phyloP scores from a whole-genome alignment of 2,888 invertebrate species.

The Linnaemya vulpina region DNA sequence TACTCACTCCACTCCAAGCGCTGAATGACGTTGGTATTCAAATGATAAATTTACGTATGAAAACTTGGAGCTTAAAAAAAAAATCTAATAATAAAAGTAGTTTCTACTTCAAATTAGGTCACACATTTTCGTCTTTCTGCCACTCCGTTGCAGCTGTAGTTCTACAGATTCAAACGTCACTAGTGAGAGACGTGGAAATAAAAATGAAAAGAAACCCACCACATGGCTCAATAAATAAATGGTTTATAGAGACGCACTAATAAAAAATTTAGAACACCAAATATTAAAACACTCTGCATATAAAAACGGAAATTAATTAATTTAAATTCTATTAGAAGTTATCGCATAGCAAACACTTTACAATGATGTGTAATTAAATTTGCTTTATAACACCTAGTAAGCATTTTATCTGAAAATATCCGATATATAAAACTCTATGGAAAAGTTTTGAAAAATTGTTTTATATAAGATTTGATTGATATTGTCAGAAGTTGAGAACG shows the following conservation, averaged over 20 bases:
- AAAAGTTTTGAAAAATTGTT: too few species aligned
- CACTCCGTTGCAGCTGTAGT: conserved; percentile 13
- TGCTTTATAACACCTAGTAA: too few species aligned
- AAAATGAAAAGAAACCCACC: not conserved
- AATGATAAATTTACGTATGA: conserved; percentile 64
- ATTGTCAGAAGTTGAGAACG: too few species aligned
- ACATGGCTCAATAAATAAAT: conserved; percentile 38
- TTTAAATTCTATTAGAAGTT: conserved; percentile 2
- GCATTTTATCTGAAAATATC: too few species aligned
- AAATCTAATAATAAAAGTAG: conserved; percentile 31
- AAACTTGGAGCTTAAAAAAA: conserved; percentile 29
- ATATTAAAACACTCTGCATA: not conserved
- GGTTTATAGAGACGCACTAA: conserved; percentile 50
- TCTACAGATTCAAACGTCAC: conserved; percentile 61
- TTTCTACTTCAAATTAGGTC: conserved; percentile 65
- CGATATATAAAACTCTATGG: too few species aligned
- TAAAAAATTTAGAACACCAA: conserved; percentile 9
- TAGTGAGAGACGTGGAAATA: conserved; percentile 24
- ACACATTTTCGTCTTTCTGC: conserved; percentile 35
- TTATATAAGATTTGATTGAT: too few species aligned
- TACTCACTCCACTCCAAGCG: conserved; percentile 5
- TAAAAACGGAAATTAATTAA: conserved; percentile 2
- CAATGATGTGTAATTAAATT: too few species aligned
- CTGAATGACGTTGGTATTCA: conserved; percentile 50
- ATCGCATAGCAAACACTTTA: not conserved